Base-by-base conservation (phyloP, 2,113 vertebrate genomes). In the Suncus etruscus region DNA sequence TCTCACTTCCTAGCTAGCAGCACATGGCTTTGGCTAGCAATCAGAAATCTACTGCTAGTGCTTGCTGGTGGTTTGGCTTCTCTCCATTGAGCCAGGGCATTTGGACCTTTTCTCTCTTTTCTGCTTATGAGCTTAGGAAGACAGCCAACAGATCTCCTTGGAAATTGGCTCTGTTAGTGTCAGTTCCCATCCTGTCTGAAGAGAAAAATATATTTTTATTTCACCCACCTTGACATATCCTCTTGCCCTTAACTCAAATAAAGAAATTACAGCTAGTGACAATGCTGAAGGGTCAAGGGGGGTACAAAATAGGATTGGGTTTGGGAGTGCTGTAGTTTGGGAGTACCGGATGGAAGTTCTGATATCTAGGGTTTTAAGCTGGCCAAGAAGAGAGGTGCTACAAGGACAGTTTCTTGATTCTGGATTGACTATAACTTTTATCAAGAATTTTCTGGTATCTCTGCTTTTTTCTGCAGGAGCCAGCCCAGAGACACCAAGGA, bases 31-130 rank as follows among this genome's bases (percentile, higher is more conserved):
- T 87, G 91, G 87, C 92, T 86, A 87, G 92, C 76, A 86, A 69
- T 92, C 89, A 94, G 89, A 68, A 86, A 80, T 27, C 72, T n/a
- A 63, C 50, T 51, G 86, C 75, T 78, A 61, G 86, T 83, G 50
- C 83, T 86, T 89, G 76, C 39, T 75, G 74, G 77, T 75, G 90
- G 91, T 76, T 93, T 95, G 95, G 91, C 89, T 51, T 16, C 63
- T 76, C 58, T 95, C 91, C 95, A 92, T 89, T 73, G 47, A 84
- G n/a, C 83, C 25, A 68, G 70, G 69, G 80, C 85, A 47, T 94
- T 93, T 94, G 94, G 86, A 75, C 11, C n/a, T 76, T 93, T 48
- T 74, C 45, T 6, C 75, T 72, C 10, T 83, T 50, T 84, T 94
- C 68, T 89, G 50, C 73, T 91, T 91, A 90, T 63, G 47, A 86